Conservation (phyloP, 2,888 invertebrate species). For the Trissonchulus sp. region DNA sequence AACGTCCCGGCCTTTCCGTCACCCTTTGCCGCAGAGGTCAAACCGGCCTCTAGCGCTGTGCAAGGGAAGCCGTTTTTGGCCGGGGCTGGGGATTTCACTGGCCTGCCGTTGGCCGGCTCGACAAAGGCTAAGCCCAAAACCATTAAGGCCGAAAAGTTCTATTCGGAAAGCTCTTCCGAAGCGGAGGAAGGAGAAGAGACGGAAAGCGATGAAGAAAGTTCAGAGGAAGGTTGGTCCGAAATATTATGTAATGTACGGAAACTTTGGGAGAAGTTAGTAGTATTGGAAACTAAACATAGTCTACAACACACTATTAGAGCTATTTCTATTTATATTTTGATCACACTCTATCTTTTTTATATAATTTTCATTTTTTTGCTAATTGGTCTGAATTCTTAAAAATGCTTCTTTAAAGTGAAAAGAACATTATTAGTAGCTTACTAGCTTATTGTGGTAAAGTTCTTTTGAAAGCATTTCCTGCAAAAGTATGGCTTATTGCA, state of each 20-base stretch:
- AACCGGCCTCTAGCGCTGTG: background rate
- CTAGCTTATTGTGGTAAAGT: background rate
- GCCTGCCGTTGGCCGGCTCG: background rate
- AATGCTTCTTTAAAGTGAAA: too few relatives aligned
- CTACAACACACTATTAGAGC: too few relatives aligned
- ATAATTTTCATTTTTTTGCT: too few relatives aligned
- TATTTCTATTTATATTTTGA: too few relatives aligned
- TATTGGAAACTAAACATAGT: too few relatives aligned
- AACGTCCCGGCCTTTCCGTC: constrained; percentile 59
- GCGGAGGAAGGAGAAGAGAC: constrained; percentile 32
- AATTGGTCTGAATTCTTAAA: too few relatives aligned
- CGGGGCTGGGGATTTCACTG: too few relatives aligned
- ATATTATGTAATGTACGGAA: background rate
- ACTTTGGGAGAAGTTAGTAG: too few relatives aligned
- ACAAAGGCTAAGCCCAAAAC: background rate
- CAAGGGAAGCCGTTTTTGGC: too few relatives aligned
- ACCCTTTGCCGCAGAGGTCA: background rate
- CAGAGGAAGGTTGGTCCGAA: constrained; percentile 2
- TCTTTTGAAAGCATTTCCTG: background rate
- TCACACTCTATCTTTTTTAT: too few relatives aligned
- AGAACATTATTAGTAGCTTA: too few relatives aligned
- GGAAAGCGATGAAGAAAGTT: constrained; percentile 6
- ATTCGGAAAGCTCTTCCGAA: constrained; percentile 32
- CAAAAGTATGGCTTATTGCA: too few relatives aligned
- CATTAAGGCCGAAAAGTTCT: background rate